These are phyloP conservation scores for Anser cygnoides DNA, from an alignment of 2,113 vertebrate genomes.

Conservation along the genomic window DNA sequence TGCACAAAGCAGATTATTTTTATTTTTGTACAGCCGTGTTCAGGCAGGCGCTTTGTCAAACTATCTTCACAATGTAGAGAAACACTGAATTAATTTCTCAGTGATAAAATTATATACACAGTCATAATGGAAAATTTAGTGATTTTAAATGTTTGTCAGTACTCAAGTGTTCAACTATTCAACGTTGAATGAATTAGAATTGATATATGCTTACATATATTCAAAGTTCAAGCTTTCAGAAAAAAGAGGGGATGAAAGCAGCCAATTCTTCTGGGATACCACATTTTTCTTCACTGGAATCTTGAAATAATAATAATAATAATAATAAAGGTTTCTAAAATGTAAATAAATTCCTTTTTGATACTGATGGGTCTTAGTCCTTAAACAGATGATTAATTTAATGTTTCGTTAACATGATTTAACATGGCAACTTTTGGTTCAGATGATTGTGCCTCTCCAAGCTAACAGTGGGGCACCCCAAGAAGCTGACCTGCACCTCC, in stretches of 20 bases:
- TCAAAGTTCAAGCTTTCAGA: not conserved
- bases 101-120: not conserved
- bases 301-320: not conserved
- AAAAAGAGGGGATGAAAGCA: not conserved
- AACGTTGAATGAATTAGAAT: not conserved
- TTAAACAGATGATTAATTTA: not conserved
- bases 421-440: not conserved
- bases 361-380: not conserved
- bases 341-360: not conserved
- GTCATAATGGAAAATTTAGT: not conserved
- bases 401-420: not conserved
- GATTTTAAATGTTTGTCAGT: not conserved
- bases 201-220: not conserved
- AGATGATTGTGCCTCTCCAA: not conserved
- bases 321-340: not conserved
- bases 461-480: not conserved
- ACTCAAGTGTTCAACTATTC: not conserved
- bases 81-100: slow-evolving; percentile 27
- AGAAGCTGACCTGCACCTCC: not conserved
- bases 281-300: not conserved
- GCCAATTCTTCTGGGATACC: not conserved
- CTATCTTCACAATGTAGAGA: not conserved
- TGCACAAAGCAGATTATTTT: slow-evolving; percentile 28
- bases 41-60: not conserved
- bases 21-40: slow-evolving; percentile 10